Evolutionary conservation across 2,797 vertebrate genomes (phyloP), one percentile per base, ranked within the genome.

Genomic region (Etheostoma nigrum): DNA sequence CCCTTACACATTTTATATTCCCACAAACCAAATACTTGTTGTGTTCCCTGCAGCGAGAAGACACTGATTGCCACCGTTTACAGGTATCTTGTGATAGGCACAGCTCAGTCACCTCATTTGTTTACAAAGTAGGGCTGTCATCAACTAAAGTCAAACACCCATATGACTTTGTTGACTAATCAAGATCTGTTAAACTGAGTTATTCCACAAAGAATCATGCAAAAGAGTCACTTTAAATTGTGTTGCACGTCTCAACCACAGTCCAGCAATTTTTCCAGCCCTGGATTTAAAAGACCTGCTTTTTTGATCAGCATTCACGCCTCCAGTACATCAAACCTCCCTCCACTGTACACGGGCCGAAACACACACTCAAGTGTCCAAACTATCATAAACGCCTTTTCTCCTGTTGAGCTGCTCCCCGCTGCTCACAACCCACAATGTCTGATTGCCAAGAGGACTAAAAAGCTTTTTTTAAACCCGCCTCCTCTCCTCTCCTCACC

Each of bases 381-480:
- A 16, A 67, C 54, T 16, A 69, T 42, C 44, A 54, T 6, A n/a
- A 78, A 55, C 55, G 21, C 36, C 59, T 36, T 12, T 63, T 58
- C 15, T 47, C 18, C 58, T 52, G 49, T 36, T 33, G 59, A 79
- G 63, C 25, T 52, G 7, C 57, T 44, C 42, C 65, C 44, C 7
- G 2, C 72, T n/a, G 65, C 45, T 52, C 70, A 57, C 47, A 4
- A 6, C 67, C 30, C 16, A 63, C 69, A 73, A 55, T 30, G 72
- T 21, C 42, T 33, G 74, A 82, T 53, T 82, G 76, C 84, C 76
- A 72, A 66, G 74, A 72, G 82, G 74, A 78, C 74, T 77, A 64
- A 68, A 40, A 70, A 54, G 67, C 76, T 58, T 74, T 65, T 47
- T 84, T 69, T 69, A 40, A 72, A 74, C 72, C 55, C 16, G 18